Base-by-base conservation (phyloP, 2,888 invertebrate genomes). In the Ptilodon capucinus region DNA sequence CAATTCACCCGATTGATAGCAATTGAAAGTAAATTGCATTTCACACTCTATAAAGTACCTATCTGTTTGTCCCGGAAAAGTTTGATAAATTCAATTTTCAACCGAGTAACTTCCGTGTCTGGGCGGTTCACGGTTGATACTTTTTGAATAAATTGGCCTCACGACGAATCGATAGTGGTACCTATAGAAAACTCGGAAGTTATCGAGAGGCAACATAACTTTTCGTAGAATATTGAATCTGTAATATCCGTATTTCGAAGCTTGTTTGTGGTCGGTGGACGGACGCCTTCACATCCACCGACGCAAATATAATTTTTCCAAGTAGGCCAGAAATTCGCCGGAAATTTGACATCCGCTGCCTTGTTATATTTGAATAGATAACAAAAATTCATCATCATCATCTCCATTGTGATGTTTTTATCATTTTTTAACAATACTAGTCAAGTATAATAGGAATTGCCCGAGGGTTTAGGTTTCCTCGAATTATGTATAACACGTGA, bases 81-180 rank as follows among this genome's bases (percentile, higher is more conserved):
- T 88, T 87, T 86, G 79, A 86, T 85, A 86, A 88, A 88, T 88
- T 87, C 83, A 88, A 86, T 88, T 88, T 86, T 86, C 81, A 80
- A 81, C 73, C 75, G 79, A 76, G 77, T 79, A 86, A 85, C 80
- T 86, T 84, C 76, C 75, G 79, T 81, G 81, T 82, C 87, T 81
- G 84, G 78, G 72, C 65, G 81, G 81, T 81, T 85, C 84, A 76
- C 77, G 81, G 79, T 81, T 81, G 80, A 86, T 87, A 86, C 84
- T 86, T 86, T 86, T 76, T 81, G 86, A 86, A 86, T 88, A 86
- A 86, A 86, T 87, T 87, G 83, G 75, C 75, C 72, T 64, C 68
- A 71, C 73, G 72, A 76, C 71, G 75, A 80, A 83, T 83, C 82
- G 78, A 82, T 84, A 76, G 72, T 75, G 73, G 70, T 63, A n/a